Percentiles rank a stretch among this genome's conserved stretches.
Conservation (phyloP, 2,888 invertebrate genomes). For the Ectemnius cavifrons region DNA sequence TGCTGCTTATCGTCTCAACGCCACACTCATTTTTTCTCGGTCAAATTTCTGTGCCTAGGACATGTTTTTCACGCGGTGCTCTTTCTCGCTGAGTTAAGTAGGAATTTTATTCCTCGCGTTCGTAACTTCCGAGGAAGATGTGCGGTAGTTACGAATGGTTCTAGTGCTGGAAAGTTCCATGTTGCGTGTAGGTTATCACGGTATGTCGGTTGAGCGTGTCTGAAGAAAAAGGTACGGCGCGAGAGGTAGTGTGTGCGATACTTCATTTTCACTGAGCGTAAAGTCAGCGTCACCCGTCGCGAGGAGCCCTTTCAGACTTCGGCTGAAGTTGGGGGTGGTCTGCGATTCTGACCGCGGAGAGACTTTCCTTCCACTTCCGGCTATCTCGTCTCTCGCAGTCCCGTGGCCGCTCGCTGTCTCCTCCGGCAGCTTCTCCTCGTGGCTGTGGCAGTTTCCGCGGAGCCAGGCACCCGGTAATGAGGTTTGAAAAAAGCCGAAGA, state of each 20-base stretch:
- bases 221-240: no score
- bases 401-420: conserved; percentile 8
- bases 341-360: conserved; percentile 20
- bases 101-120: no score
- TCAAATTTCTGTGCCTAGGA: no score
- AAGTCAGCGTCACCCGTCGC: conserved; percentile 20
- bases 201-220: no score
- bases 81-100: no score
- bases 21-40: no score
- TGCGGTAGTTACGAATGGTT: no score
- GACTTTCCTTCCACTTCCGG: conserved; percentile 25
- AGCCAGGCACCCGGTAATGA: conserved; percentile 48
- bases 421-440: conserved; percentile 15
- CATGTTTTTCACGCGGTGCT: no score
- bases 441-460: conserved; percentile 20
- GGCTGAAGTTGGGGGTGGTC: not conserved
- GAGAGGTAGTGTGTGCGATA: conserved; percentile 9
- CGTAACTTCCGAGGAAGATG: no score
- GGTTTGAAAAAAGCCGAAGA: conserved; percentile 49
- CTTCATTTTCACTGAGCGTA: conserved; percentile 39
- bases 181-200: no score
- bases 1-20: not conserved
- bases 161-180: no score
- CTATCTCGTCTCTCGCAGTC: not conserved
- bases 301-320: conserved; percentile 37